phyloP scores from a whole-genome alignment of 2,797 vertebrate genomes.

The Galaxias olidus region DNA sequence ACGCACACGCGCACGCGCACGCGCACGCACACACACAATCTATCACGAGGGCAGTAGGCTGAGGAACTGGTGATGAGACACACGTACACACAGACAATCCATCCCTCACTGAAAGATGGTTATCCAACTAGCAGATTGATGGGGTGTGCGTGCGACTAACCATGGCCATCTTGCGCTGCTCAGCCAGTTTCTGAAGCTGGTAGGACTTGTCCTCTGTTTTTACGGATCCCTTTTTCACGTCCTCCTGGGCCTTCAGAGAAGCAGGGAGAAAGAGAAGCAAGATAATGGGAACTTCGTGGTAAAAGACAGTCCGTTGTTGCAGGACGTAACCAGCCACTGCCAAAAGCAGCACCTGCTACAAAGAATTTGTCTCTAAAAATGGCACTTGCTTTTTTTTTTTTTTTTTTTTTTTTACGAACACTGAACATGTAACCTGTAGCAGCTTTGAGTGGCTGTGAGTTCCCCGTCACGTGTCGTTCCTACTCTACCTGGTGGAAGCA shows the following conservation, averaged over 20 bases:
- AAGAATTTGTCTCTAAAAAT: too few species aligned
- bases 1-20: background rate
- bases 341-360: background rate
- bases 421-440: too few species aligned
- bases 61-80: too few species aligned
- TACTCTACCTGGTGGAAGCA: slow-evolving; percentile 83
- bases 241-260: slow-evolving; percentile 83
- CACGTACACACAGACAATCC: background rate
- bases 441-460: too few species aligned
- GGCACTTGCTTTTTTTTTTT: too few species aligned
- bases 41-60: too few species aligned
- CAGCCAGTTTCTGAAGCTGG: slow-evolving; percentile 92
- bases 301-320: too few species aligned
- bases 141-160: slow-evolving; percentile 68
- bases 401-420: too few species aligned
- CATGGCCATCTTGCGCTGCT: slow-evolving; percentile 94
- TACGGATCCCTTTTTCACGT: slow-evolving; percentile 92
- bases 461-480: slow-evolving; percentile 37
- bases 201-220: slow-evolving; percentile 95
- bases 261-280: too few species aligned
- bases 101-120: background rate
- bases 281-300: too few species aligned
- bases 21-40: background rate
- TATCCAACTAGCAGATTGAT: too few species aligned
- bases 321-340: too few species aligned